phyloP scores from a whole-genome alignment of 1,140 invertebrate genomes.

The Drosophila orosa region DNA sequence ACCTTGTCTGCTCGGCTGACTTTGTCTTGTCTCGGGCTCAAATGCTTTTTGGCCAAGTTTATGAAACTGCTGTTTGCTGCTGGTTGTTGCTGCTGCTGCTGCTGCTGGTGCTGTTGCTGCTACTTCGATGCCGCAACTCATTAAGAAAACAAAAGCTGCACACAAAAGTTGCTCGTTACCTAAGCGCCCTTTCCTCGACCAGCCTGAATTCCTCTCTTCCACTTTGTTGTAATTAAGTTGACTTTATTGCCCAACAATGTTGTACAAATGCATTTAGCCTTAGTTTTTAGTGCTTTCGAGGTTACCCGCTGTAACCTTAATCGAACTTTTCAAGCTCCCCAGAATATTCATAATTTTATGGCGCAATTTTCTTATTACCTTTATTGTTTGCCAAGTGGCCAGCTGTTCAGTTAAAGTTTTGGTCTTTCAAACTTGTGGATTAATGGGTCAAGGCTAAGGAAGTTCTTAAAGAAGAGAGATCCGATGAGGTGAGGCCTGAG shows the following conservation, averaged over 20 bases:
- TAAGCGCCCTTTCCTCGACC: slow-evolving; percentile 12
- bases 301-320: slow-evolving; percentile 49
- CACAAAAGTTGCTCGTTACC: slow-evolving; percentile 61
- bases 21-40: slow-evolving; percentile 59
- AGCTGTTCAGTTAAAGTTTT: slow-evolving; percentile 27
- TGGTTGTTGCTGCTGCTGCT: slow-evolving; percentile 16
- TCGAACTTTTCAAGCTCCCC: slow-evolving; percentile 66
- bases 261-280: slow-evolving; percentile 61
- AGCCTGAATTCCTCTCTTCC: slow-evolving; percentile 20
- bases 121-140: slow-evolving; percentile 60
- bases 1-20: slow-evolving; percentile 13
- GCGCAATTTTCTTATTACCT: slow-evolving; percentile 29
- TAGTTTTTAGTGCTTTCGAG: slow-evolving; percentile 39
- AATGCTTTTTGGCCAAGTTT: slow-evolving; percentile 76
- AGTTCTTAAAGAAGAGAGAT: background rate
- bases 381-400: slow-evolving; percentile 19
- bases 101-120: slow-evolving; percentile 20
- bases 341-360: slow-evolving; percentile 75
- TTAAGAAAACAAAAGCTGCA: slow-evolving; percentile 76
- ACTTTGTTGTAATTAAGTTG: slow-evolving; percentile 73
- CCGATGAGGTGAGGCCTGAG: background rate
- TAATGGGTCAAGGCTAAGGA: slow-evolving; percentile 23
- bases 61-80: slow-evolving; percentile 68
- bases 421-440: slow-evolving; percentile 12
- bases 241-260: slow-evolving; percentile 69